Evolutionary conservation across 2,113 vertebrate genomes (phyloP).

Genomic region (Anolis carolinensis): DNA sequence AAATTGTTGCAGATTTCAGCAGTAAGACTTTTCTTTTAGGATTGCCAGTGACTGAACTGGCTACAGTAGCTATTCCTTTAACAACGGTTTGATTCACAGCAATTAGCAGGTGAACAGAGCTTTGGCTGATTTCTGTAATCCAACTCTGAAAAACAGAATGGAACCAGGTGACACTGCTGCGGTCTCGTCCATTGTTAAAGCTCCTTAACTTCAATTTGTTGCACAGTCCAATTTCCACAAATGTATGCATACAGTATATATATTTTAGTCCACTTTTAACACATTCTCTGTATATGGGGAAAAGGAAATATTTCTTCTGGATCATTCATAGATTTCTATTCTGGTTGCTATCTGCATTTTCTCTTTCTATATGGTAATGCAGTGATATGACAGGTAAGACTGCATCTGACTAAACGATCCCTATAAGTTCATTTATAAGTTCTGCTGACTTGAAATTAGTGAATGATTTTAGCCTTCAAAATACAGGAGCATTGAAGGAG

Average conservation of each 20-base stretch:
- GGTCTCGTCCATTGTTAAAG: background rate
- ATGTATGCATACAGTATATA: background rate
- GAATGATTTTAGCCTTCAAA: background rate
- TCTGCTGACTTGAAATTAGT: background rate
- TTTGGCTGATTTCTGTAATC: background rate
- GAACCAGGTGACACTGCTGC: background rate
- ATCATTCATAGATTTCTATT: background rate
- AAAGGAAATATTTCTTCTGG: background rate
- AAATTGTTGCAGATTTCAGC: constrained; percentile 26
- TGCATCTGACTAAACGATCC: background rate
- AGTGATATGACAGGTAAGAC: too few relatives aligned
- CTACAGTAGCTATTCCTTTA: background rate
- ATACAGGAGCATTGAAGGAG: background rate
- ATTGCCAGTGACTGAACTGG: background rate
- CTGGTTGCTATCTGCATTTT: background rate
- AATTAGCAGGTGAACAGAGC: background rate
- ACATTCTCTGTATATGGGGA: background rate
- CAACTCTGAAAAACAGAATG: background rate
- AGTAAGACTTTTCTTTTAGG: background rate
- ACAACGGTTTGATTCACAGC: constrained; percentile 2
- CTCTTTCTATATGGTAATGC: background rate
- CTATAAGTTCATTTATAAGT: background rate
- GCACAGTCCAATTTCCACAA: background rate
- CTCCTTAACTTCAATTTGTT: background rate
- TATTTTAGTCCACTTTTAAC: background rate